These are phyloP conservation scores for Maniola jurtina DNA, from an alignment of 1,140 invertebrate genomes.

Conservation along the genomic window DNA sequence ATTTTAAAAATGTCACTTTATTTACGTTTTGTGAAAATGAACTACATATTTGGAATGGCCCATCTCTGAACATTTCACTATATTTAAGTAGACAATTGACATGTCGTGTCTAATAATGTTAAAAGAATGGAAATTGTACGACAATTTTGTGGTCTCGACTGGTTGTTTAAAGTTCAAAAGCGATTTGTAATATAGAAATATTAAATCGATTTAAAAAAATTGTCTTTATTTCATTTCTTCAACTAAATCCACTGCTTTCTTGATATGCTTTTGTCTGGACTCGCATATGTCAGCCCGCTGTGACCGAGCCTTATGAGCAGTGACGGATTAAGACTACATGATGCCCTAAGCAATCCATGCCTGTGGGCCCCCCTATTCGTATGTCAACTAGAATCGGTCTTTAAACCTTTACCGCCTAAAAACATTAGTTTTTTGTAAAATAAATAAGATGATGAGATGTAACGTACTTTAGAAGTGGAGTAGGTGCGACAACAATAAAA, in stretches of 20 bases:
- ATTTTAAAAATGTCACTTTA: not conserved
- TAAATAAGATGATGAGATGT: no score
- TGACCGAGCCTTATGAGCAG: no score
- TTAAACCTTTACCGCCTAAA: no score
- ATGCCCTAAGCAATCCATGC: no score
- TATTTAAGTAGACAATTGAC: constrained; percentile 27
- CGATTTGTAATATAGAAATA: constrained; percentile 70
- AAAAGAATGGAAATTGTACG: constrained; percentile 41
- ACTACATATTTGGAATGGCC: constrained; percentile 33
- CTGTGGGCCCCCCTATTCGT: no score
- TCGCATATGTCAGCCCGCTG: no score
- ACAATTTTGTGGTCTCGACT: constrained; percentile 57
- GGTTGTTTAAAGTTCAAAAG: constrained; percentile 68
- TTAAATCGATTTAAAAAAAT: constrained; percentile 63
- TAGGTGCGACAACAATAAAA: no score
- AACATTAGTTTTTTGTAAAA: no score
- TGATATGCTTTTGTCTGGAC: no score
- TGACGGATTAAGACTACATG: no score
- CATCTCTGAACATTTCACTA: constrained; percentile 13
- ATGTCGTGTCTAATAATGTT: constrained; percentile 2
- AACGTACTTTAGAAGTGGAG: no score
- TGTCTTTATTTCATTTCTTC: constrained; percentile 7
- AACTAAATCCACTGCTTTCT: not conserved
- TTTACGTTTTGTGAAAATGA: constrained; percentile 4
- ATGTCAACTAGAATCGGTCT: no score